Evolutionary conservation across 2,888 invertebrate species (phyloP), one percentile per base, ranked within the genome.

Genomic region (Hylaea fasciaria): DNA sequence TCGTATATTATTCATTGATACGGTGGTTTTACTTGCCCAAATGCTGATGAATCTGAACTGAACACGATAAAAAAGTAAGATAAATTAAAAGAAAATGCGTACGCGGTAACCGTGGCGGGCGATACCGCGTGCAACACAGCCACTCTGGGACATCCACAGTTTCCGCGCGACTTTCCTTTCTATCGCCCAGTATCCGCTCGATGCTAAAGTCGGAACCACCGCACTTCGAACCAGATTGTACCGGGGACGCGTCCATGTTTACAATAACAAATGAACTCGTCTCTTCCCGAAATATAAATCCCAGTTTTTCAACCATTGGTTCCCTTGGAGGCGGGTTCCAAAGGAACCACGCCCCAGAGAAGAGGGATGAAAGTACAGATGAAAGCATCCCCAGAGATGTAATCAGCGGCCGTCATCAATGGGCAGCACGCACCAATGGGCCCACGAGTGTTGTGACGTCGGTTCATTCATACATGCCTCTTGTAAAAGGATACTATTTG

Each of bases 51-150:
- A n/a, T n/a, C n/a, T n/a, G n/a, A n/a, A n/a, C n/a, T n/a, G n/a
- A n/a, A n/a, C n/a, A n/a, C n/a, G n/a, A n/a, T n/a, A n/a, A n/a
- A n/a, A n/a, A n/a, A n/a, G n/a, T n/a, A n/a, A 35, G 29, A 35
- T 3, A 49, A 44, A 2, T 16, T 22, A 55, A 28, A 57, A 49
- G 47, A 57, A 51, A 54, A 54, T 67, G 85, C 94, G 94, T 92
- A 94, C 95, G 93, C 74, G 94, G 95, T 48, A 96, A 80, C 73
- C 94, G 95, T 0, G 96, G 96, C 0, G 96, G 96, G 68, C 94
- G 93, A 74, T 96, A 96, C 63, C 96, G 91, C 3, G 96, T 95
- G 73, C 95, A 96, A 67, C 94, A 94, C 66, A 96, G 81, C 96
- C 96, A 96, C 51, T 93, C 90, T 29, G 91, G 90, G 22, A 72